phyloP scores from a whole-genome alignment of 2,888 invertebrate genomes.

The Eurois occulta region DNA sequence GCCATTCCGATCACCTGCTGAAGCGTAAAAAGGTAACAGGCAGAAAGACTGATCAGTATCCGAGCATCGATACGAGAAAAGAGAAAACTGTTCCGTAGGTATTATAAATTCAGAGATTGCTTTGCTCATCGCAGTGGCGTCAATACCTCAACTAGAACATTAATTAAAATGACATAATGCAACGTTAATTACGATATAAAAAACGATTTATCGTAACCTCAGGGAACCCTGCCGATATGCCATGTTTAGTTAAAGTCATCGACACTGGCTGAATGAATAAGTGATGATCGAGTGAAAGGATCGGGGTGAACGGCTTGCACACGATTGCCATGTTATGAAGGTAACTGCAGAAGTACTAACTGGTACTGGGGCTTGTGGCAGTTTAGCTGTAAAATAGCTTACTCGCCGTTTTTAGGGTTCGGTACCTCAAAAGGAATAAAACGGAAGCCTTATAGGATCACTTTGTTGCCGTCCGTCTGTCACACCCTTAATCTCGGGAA shows the following conservation, averaged over 20 bases:
- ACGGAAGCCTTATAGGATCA: too few relatives aligned
- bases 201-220: conserved; percentile 38
- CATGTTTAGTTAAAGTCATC: conserved; percentile 38
- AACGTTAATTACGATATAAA: conserved; percentile 46
- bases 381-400: too few relatives aligned
- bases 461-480: too few relatives aligned
- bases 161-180: conserved; percentile 15
- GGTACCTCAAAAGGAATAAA: too few relatives aligned
- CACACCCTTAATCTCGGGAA: too few relatives aligned
- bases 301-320: conserved; percentile 57
- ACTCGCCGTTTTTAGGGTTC: too few relatives aligned
- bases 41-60: too few relatives aligned
- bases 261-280: conserved; percentile 61
- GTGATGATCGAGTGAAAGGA: conserved; percentile 61
- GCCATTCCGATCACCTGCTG: too few relatives aligned
- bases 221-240: conserved; percentile 48
- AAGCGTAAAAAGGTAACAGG: too few relatives aligned
- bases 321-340: conserved; percentile 4
- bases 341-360: conserved; percentile 33
- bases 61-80: background rate
- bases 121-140: background rate
- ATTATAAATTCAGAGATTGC: background rate
- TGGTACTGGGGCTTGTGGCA: too few relatives aligned
- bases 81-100: background rate
- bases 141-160: conserved; percentile 15